These are phyloP conservation scores for Numida meleagris DNA, from an alignment of 2,113 vertebrate species.

Conservation along the genomic window DNA sequence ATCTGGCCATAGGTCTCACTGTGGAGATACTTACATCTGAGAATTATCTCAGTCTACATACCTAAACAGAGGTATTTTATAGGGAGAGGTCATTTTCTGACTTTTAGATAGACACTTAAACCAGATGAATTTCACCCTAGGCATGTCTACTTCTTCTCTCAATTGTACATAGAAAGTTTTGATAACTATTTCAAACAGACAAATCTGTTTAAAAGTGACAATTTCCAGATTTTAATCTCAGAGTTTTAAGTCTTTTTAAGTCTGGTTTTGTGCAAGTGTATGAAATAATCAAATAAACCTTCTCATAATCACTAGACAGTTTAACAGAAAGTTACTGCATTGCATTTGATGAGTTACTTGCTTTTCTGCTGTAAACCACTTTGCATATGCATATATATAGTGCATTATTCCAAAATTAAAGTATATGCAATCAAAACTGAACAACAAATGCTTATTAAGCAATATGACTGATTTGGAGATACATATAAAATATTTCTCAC, in stretches of 20 bases:
- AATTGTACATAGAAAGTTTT: not conserved
- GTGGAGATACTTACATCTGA: not conserved
- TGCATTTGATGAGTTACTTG: not conserved
- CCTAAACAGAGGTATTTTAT: not conserved
- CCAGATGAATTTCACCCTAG: not conserved
- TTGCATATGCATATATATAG: not conserved
- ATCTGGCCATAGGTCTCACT: not conserved
- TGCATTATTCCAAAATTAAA: not conserved
- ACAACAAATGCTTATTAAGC: not conserved
- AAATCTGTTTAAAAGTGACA: not conserved
- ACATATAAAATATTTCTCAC: not conserved
- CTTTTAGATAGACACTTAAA: not conserved
- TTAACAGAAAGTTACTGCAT: not conserved
- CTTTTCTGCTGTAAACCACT: not conserved
- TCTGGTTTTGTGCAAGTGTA: not conserved
- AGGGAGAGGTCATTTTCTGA: not conserved
- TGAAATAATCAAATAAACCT: not conserved
- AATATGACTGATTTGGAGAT: not conserved
- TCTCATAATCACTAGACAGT: not conserved
- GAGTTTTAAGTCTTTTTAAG: not conserved
- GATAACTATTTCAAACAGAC: not conserved
- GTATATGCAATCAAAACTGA: not conserved
- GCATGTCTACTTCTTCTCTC: not conserved
- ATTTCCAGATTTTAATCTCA: not conserved
- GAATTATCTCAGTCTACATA: not conserved